These are phyloP conservation scores for Sarotherodon lohbergeri DNA, from an alignment of 2,113 vertebrate species.

Conservation along the genomic window DNA sequence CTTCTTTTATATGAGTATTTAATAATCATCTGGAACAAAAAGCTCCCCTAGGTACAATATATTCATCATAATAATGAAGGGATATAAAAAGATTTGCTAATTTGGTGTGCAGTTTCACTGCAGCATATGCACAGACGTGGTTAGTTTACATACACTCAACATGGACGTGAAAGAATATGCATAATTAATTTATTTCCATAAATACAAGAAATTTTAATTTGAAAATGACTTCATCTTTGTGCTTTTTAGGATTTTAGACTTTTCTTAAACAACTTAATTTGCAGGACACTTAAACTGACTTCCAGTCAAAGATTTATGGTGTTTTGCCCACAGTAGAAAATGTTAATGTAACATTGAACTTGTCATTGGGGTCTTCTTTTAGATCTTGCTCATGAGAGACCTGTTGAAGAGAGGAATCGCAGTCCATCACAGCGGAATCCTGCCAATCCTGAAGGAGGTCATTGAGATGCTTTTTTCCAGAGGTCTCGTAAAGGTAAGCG, in stretches of 20 bases:
- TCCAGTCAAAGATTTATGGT: background rate
- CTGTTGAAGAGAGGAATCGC: conserved; percentile 85
- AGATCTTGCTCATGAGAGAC: conserved; percentile 85
- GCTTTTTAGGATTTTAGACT: background rate
- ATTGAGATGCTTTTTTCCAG: conserved; percentile 91
- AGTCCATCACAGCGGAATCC: conserved; percentile 88
- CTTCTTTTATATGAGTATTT: background rate
- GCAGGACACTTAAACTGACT: background rate
- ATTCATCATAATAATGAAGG: background rate
- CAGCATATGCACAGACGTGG: background rate
- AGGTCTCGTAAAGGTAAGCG: conserved; percentile 77
- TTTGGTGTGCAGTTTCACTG: background rate
- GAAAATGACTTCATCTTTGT: background rate
- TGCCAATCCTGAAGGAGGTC: conserved; percentile 92
- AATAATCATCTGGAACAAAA: background rate
- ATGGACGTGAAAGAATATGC: background rate
- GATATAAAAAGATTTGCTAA: background rate
- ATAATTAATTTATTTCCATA: rapidly evolving
- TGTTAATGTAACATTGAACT: background rate
- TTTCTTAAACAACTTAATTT: background rate
- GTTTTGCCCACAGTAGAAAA: background rate
- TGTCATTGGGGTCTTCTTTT: background rate
- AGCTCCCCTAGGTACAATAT: background rate
- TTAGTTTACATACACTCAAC: background rate
- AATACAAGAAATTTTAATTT: background rate